These are phyloP conservation scores for Tetragonula carbonaria DNA, from an alignment of 2,888 invertebrate genomes.

Conservation along the genomic window DNA sequence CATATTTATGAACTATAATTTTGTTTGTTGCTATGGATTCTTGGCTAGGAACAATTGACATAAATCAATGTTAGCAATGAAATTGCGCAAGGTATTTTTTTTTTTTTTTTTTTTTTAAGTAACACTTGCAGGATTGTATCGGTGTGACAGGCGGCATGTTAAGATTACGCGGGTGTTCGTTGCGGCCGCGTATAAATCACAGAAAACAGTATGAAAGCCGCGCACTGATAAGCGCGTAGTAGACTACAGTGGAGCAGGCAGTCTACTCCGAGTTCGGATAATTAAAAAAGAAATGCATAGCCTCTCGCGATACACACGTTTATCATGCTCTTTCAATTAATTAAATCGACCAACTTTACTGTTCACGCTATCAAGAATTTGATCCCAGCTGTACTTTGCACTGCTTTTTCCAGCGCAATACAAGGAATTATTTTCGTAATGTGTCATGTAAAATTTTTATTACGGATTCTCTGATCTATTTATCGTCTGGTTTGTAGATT, in stretches of 20 bases:
- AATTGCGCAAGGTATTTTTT: background rate
- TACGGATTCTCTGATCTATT: background rate
- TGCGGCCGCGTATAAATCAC: constrained; percentile 29
- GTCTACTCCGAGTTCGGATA: background rate
- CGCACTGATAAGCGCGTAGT: constrained; percentile 8
- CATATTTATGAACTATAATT: background rate
- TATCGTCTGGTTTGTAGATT: background rate
- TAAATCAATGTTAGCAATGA: background rate
- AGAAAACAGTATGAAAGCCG: constrained; percentile 17
- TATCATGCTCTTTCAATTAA: constrained; percentile 9
- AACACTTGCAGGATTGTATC: background rate
- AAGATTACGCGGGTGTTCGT: constrained; percentile 14
- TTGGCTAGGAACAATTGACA: background rate
- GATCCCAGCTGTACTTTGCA: background rate
- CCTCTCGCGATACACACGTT: background rate
- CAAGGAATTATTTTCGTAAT: background rate
- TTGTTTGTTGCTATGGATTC: background rate
- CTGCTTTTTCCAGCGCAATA: too few species aligned
- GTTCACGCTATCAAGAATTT: background rate
- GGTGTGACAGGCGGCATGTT: constrained; percentile 5
- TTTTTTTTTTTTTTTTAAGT: background rate
- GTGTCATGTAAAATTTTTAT: background rate
- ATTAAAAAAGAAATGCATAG: constrained; percentile 4
- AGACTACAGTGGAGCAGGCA: constrained; percentile 4
- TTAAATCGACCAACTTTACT: background rate